Percentiles rank a stretch among this genome's conserved stretches.
Conservation (phyloP, 2,797 vertebrate genomes). For the Pseudochirops corinnae region DNA sequence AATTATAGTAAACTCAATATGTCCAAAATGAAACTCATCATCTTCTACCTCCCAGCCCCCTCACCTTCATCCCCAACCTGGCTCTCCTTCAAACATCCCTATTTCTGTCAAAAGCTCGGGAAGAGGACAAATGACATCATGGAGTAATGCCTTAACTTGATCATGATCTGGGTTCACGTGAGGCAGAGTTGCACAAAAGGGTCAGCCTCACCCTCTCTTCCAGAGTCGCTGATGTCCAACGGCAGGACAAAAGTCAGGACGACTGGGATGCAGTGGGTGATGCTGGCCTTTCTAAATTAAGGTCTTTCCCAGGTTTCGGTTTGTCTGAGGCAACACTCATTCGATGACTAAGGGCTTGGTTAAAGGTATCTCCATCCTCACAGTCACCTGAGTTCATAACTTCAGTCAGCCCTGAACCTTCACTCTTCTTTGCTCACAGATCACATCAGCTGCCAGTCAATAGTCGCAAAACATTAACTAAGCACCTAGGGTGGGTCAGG, state of each 20-base stretch:
- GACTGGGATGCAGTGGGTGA: neutral
- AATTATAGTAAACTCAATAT: neutral
- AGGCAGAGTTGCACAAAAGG: neutral
- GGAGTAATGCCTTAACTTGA: neutral
- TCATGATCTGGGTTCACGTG: no score
- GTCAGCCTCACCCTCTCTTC: neutral
- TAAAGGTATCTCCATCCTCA: neutral
- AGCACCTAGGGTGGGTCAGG: neutral
- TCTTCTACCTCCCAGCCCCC: neutral
- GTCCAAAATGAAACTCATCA: neutral
- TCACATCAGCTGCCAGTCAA: no score
- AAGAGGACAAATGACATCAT: neutral
- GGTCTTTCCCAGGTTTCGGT: neutral
- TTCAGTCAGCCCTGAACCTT: neutral
- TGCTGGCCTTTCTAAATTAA: neutral
- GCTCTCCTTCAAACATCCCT: neutral
- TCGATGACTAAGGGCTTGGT: neutral
- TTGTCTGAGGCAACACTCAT: neutral
- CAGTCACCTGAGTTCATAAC: neutral
- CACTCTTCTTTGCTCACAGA: no score
- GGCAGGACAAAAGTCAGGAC: no score
- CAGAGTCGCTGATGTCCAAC: neutral
- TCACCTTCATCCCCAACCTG: neutral
- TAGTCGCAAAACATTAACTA: neutral
- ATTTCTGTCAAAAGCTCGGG: neutral